Percentiles rank a stretch among this genome's conserved stretches.
phyloP scores from a whole-genome alignment of 2,888 invertebrate genomes.

The Pristionchus arcanus region DNA sequence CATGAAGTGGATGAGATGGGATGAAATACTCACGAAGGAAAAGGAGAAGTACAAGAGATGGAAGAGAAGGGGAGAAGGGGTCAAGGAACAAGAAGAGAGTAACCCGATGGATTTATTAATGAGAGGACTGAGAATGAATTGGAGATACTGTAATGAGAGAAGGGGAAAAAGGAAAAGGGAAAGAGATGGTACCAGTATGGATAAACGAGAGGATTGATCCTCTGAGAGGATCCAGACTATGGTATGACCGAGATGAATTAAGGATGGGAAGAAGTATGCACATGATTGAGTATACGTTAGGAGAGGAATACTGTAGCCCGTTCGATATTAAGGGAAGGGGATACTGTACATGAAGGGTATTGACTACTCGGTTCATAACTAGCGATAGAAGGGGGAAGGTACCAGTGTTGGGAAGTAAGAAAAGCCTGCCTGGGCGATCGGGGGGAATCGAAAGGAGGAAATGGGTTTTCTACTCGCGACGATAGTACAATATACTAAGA shows the following conservation, averaged over 20 bases:
- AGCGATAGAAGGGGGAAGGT: neutral
- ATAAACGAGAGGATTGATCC: neutral
- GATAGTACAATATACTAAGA: constrained; percentile 22
- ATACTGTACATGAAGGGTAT: constrained; percentile 50
- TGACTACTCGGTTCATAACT: constrained; percentile 36
- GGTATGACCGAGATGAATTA: constrained; percentile 43
- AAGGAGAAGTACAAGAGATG: constrained; percentile 10
- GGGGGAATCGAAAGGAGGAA: constrained; percentile 47
- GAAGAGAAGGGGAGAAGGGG: neutral
- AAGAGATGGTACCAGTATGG: constrained; percentile 32
- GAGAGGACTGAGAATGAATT: constrained; percentile 39
- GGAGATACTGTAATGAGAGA: constrained; percentile 4
- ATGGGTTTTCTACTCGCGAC: constrained; percentile 41
- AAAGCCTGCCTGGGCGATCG: constrained; percentile 45
- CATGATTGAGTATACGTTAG: constrained; percentile 31
- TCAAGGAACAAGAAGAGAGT: neutral
- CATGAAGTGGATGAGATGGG: constrained; percentile 24
- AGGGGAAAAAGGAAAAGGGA: neutral
- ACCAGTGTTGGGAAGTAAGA: constrained; percentile 12
- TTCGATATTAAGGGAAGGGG: constrained; percentile 44
- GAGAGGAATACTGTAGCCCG: constrained; percentile 48
- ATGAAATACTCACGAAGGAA: neutral
- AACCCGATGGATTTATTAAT: constrained; percentile 5
- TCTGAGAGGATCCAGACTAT: constrained; percentile 24
- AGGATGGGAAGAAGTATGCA: constrained; percentile 51